Base-by-base conservation (phyloP, 2,888 invertebrate species). In the Nomada flava region DNA sequence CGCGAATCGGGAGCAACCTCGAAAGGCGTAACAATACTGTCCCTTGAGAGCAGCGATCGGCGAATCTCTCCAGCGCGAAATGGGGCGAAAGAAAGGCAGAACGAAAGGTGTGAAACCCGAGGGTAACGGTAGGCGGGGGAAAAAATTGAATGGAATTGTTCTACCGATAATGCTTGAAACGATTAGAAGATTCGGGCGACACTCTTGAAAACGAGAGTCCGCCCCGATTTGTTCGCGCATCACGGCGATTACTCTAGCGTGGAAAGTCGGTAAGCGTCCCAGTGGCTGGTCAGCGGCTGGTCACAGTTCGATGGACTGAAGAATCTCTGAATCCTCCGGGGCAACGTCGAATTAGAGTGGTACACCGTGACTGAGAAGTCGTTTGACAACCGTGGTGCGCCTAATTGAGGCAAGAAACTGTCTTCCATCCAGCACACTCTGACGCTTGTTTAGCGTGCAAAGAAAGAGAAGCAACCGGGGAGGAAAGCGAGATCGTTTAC, bases 211-310 rank as follows among this genome's bases (percentile, higher is more conserved):
- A 69, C 80, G 72, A 76, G 64, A 80, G 76, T 80, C 64, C 15
- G 13, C 29, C 29, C 70, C 42, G 60, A 71, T 79, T 75, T 68
- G 71, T 79, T 75, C 71, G 63, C 23, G 67, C 53, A 36, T 20
- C 57, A 50, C 44, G 52, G 55, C 18, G 65, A 59, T 67, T 76
- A 84, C 76, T 84, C 84, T 83, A 83, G 65, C 79, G 83, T 83
- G 73, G 71, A 82, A 81, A 82, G 70, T 77, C 84, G 80, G 71
- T 77, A 74, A 83, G 64, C 75, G 60, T 79, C 83, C 55, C 65
- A 59, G 55, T 60, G n/a, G 57, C 29, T 26, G 75, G 83, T 82
- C 82, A 83, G 5, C 36, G 36, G 36, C 82, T 53, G 53, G 53
- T 53, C 53, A 53, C 70, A 84, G 82, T 73, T 70, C 84, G 79